Percentiles rank a stretch among this genome's conserved stretches.
phyloP scores from a whole-genome alignment of 2,113 vertebrate species.

The Poecile atricapillus region DNA sequence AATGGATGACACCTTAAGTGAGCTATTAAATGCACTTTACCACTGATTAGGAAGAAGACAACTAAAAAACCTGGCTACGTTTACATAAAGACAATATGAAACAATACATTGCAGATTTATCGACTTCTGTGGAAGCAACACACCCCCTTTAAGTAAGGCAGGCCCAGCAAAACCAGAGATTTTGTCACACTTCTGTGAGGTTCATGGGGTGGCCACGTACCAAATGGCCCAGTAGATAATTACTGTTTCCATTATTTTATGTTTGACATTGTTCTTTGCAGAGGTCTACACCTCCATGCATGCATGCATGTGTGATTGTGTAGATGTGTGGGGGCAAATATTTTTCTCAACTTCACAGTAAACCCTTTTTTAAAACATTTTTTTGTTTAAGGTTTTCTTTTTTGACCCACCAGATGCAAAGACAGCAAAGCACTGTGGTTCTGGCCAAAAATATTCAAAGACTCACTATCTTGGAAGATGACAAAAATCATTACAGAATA shows the following conservation, averaged over 20 bases:
- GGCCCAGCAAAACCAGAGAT: background rate
- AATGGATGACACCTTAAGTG: slow-evolving; percentile 70
- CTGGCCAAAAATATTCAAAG: background rate
- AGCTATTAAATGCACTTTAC: slow-evolving; percentile 62
- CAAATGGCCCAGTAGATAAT: background rate
- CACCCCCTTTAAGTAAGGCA: background rate
- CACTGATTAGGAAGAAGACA: slow-evolving; percentile 60
- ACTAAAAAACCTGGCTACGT: slow-evolving; percentile 45
- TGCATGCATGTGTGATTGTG: fast-evolving
- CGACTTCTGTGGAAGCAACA: background rate
- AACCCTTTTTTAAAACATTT: background rate
- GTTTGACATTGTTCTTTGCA: background rate
- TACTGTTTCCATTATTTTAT: background rate
- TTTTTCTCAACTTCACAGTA: background rate
- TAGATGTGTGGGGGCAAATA: background rate
- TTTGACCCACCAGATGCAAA: background rate
- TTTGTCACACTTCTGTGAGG: background rate
- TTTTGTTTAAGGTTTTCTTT: no score
- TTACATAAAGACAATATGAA: slow-evolving; percentile 56
- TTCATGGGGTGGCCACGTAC: background rate
- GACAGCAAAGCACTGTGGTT: background rate
- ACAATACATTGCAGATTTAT: slow-evolving; percentile 49
- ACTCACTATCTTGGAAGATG: background rate
- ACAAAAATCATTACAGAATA: background rate
- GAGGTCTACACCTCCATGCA: background rate